phyloP scores from a whole-genome alignment of 2,888 invertebrate species.

The Pharmacophagus antenor region DNA sequence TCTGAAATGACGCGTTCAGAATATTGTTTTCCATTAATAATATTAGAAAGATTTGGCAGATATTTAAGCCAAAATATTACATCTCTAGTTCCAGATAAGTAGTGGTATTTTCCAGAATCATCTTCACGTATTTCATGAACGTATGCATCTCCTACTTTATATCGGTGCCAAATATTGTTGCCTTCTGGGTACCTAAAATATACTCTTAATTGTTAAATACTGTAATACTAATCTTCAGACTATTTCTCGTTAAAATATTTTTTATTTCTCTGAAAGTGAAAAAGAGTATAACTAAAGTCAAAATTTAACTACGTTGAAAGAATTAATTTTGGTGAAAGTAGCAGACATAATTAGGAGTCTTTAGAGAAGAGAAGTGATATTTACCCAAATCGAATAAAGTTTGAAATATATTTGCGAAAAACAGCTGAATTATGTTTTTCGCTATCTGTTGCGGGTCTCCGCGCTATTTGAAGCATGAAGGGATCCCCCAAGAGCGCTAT shows the following conservation, averaged over 20 bases:
- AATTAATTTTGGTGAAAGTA: neutral
- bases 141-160: constrained; percentile 73
- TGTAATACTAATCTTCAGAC: neutral
- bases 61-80: constrained; percentile 71
- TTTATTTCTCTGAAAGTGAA: no score
- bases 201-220: neutral
- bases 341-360: neutral
- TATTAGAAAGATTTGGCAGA: constrained; percentile 56
- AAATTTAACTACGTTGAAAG: no score
- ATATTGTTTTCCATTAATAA: constrained; percentile 45
- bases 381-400: constrained; percentile 78
- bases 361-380: constrained; percentile 19
- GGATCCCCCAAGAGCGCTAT: constrained; percentile 84
- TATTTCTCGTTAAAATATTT: no score
- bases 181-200: constrained; percentile 78
- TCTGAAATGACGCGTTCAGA: constrained; percentile 53
- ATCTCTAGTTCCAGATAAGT: constrained; percentile 46
- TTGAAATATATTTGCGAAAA: constrained; percentile 56
- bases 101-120: constrained; percentile 30
- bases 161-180: constrained; percentile 82
- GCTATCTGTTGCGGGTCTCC: constrained; percentile 80
- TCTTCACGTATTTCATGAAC: constrained; percentile 67
- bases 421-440: constrained; percentile 77
- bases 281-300: no score
- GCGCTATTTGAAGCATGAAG: constrained; percentile 83